Evolutionary conservation across 64 coral and sea anemone species (phyloP), one percentile per base, ranked within the genome.

Genomic region (Trachythela sp.): DNA sequence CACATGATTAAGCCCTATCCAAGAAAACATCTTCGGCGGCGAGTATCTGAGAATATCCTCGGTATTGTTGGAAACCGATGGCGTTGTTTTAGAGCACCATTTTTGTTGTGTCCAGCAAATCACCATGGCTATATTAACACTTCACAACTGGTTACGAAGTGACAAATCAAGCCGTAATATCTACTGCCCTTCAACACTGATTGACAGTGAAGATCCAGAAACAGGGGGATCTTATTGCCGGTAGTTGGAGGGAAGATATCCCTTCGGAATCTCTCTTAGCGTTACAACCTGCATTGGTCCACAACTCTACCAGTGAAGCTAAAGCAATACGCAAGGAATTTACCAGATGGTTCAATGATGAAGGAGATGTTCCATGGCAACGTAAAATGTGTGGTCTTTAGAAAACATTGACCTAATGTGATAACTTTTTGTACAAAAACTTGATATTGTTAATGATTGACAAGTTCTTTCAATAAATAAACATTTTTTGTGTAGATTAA

Each of bases 1-100:
- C 84, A 90, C 35, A 18, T 90, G 75, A 43, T 90, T 24, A 90
- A 90, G 88, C 76, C 88, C 31, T 90, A 90, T 48, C 88, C 88
- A 26, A 51, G 83, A 36, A 84, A 54, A 59, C 48, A 24, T 39
- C 54, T 54, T 48, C 45, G 50, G n/a, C 24, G 88, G 70, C 39
- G 84, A 84, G 86, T 91, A 34, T 86, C 84, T 37, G 90, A 91
- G 48, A 91, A 91, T 91, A 84, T 41, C 8, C 70, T 91, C 11
- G 90, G 90, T 86, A 91, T 91, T 42, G 31, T 91, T 38, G 68
- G 60, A 20, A 85, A 77, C 48, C 67, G 86, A 56, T 87, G 85
- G 85, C 85, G 64, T 37, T 36, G 54, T 35, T 36, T 87, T 36
- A 27, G 85, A 37, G 34, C 49, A 54, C 84, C 84, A 14, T 64